Base-by-base conservation (phyloP, 2,797 vertebrate species). In the Alca torda region DNA sequence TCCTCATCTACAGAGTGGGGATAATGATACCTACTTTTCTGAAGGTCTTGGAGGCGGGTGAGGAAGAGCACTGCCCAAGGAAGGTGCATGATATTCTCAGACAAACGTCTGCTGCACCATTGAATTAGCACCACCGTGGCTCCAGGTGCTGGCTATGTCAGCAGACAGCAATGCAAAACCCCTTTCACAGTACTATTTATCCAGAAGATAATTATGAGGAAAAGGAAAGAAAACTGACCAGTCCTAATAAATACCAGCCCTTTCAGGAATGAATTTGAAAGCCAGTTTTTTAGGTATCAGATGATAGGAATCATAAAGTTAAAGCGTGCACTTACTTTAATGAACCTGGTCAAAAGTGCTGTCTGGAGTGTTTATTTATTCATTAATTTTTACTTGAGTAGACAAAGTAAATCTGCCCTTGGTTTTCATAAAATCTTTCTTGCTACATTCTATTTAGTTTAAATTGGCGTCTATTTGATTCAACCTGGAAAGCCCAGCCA, bases 331-430 rank as follows among this genome's bases (percentile, higher is more conserved):
- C 59, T 94, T 92, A 82, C 75, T 87, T 88, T 93, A 96, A 95
- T 67, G 70, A 94, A 90, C 63, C 17, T 53, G 75, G 93, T 83
- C 95, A 75, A 96, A 97, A 95, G 51, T 0, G 4, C 93, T 96
- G 90, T 97, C 95, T 89, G 83, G 65, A 95, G 85, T 93, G 86
- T 94, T 97, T 91, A 97, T 94, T 97, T 96, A 84, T 96, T 95
- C 57, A 89, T 85, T 96, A 91, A 84, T 95, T 96, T 97, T 97
- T 96, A 96, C 86, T 90, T 93, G 69, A 96, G 79, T 79, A 92
- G 95, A 96, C 97, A 97, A 97, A 96, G 65, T 93, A 95, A 97
- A 96, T 81, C 95, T 90, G 81, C 74, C 70, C 76, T 95, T 94
- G 74, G 75, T 96, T 97, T 97, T 95, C 91, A 94, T 94, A 95